Evolutionary conservation across 2,888 invertebrate genomes (phyloP).

Genomic region (Melinopterus prodromus): DNA sequence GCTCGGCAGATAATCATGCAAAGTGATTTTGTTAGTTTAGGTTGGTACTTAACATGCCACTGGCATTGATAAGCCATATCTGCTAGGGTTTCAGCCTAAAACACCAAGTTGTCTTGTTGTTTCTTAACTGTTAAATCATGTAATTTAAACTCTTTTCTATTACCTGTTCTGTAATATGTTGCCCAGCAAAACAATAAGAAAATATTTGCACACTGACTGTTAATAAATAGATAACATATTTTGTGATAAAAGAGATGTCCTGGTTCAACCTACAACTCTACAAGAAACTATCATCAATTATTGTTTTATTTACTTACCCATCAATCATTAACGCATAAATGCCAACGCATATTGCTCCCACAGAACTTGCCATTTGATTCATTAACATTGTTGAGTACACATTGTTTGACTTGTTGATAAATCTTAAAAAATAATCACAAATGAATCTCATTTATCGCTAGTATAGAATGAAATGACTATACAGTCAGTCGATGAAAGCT

Average conservation of each 20-base stretch:
- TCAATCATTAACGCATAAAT: slow-evolving; percentile 7
- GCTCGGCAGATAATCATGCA: slow-evolving; percentile 14
- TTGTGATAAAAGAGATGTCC: slow-evolving; percentile 4
- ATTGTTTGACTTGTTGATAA: slow-evolving; percentile 10
- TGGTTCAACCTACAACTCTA: slow-evolving; percentile 11
- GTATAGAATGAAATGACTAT: no score
- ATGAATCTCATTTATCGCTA: no score
- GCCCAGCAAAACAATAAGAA: slow-evolving; percentile 21
- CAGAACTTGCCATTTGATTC: slow-evolving; percentile 20
- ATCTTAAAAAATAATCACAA: neutral
- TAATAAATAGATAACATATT: slow-evolving; percentile 14
- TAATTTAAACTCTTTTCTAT: neutral
- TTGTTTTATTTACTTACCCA: neutral
- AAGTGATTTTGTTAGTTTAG: slow-evolving; percentile 10
- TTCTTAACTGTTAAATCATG: neutral
- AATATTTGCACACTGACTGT: slow-evolving; percentile 20
- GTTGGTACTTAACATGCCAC: slow-evolving; percentile 13
- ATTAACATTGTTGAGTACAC: slow-evolving; percentile 10
- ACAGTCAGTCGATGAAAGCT: no score
- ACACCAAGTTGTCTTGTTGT: neutral
- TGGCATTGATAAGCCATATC: slow-evolving; percentile 12
- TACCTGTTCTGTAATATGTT: slow-evolving; percentile 23
- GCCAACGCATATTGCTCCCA: slow-evolving; percentile 15
- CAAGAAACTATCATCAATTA: neutral
- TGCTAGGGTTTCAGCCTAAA: slow-evolving; percentile 13